Conservation (phyloP, 2,888 invertebrate genomes). For the Lottia gigantea region DNA sequence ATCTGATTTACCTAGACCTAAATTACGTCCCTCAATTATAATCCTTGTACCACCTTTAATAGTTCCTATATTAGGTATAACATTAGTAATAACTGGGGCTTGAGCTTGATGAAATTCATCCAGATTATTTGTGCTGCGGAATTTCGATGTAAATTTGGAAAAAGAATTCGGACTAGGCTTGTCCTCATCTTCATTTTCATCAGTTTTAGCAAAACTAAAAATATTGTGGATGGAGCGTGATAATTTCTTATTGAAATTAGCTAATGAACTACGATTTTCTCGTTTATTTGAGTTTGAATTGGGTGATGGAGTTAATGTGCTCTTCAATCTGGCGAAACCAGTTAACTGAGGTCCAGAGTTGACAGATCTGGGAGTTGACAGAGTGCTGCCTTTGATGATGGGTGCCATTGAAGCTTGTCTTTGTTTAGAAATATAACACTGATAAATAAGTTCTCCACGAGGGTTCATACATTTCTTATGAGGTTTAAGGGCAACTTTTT, state of each 20-base stretch:
- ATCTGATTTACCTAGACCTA: constrained; percentile 60
- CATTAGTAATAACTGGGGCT: constrained; percentile 54
- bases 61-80: constrained; percentile 56
- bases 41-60: constrained; percentile 58
- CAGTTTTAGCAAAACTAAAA: constrained; percentile 47
- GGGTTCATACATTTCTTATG: constrained; percentile 64
- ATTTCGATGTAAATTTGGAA: constrained; percentile 35
- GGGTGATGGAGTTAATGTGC: constrained; percentile 32
- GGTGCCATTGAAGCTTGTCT: constrained; percentile 27
- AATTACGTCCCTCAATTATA: constrained; percentile 58
- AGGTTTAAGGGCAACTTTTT: constrained; percentile 50
- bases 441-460: constrained; percentile 59
- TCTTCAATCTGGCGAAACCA: constrained; percentile 34
- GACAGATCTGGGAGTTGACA: background rate
- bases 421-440: constrained; percentile 61
- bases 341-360: constrained; percentile 26
- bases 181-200: constrained; percentile 35
- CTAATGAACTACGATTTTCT: constrained; percentile 39
- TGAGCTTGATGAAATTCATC: constrained; percentile 36
- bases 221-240: constrained; percentile 60
- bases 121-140: constrained; percentile 47
- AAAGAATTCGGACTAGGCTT: constrained; percentile 16
- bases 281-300: constrained; percentile 28
- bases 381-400: constrained; percentile 23
- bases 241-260: constrained; percentile 56